Evolutionary conservation across 2,888 invertebrate species (phyloP).

Genomic region (Cartodere bifasciata): DNA sequence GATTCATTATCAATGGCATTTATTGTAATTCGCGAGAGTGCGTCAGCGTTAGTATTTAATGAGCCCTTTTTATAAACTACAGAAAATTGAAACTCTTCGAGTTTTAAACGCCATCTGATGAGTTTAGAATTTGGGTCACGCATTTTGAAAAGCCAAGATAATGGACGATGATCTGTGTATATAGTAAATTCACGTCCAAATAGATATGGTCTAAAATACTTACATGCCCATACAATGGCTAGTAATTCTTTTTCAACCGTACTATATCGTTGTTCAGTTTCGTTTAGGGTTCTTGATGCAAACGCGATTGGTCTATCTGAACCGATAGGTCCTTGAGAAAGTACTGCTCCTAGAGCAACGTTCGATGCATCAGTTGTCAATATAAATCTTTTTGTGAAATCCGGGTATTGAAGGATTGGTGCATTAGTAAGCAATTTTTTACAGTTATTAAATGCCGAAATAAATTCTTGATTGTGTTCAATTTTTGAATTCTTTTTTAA

Average conservation of each 20-base stretch:
- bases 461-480: conserved; percentile 4
- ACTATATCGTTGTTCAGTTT: conserved; percentile 13
- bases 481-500: conserved; percentile 12
- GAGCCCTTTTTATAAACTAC: conserved; percentile 19
- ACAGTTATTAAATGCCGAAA: conserved; percentile 9
- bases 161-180: conserved; percentile 25
- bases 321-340: conserved; percentile 14
- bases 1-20: conserved; percentile 5
- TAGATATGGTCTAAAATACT: conserved; percentile 13
- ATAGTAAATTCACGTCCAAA: conserved; percentile 20
- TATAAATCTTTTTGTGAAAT: conserved; percentile 16
- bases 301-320: conserved; percentile 17
- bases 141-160: conserved; percentile 18
- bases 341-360: conserved; percentile 16
- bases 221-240: conserved; percentile 15
- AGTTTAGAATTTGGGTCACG: conserved; percentile 20
- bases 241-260: conserved; percentile 19
- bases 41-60: conserved; percentile 16
- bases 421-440: conserved; percentile 10
- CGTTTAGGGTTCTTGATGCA: conserved; percentile 15
- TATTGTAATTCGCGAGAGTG: conserved; percentile 9
- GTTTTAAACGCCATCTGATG: conserved; percentile 22
- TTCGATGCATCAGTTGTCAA: conserved; percentile 19
- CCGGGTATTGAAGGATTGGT: conserved; percentile 14
- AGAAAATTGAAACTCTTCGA: conserved; percentile 22